Percentiles rank a stretch among this genome's conserved stretches.
phyloP scores from a whole-genome alignment of 2,113 vertebrate species.

The Hypanus sabinus region DNA sequence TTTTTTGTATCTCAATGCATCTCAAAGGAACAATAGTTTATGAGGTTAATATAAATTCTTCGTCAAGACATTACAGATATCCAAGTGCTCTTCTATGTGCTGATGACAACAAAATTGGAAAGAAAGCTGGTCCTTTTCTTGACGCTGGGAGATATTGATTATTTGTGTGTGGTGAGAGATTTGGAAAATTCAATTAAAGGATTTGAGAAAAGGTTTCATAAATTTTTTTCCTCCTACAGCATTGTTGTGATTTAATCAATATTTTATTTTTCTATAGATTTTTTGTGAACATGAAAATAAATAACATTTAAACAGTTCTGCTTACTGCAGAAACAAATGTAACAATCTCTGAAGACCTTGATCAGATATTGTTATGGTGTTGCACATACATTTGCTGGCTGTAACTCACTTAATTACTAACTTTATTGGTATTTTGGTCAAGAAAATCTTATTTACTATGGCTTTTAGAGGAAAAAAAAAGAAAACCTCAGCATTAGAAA shows the following conservation, averaged over 20 bases:
- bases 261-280: constrained; percentile 99
- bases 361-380: constrained; percentile 75
- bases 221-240: constrained; percentile 74
- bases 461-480: constrained; percentile 90
- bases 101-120: constrained; percentile 99
- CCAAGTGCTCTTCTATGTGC: constrained; percentile 77
- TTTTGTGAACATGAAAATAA: constrained; percentile 99
- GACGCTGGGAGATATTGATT: constrained; percentile 97
- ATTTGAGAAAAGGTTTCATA: constrained; percentile 99
- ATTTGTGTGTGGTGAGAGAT: constrained; percentile 99
- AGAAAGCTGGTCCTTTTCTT: constrained; percentile 97
- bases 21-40: constrained; percentile 25
- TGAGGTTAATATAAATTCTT: constrained; percentile 72
- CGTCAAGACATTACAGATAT: constrained; percentile 78
- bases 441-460: constrained; percentile 89
- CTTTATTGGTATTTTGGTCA: constrained; percentile 89
- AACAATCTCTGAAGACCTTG: constrained; percentile 84
- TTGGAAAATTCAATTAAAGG: constrained; percentile 99
- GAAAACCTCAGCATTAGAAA: constrained; percentile 93
- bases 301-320: constrained; percentile 99
- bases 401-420: constrained; percentile 89
- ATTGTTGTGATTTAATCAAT: constrained; percentile 97
- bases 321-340: constrained; percentile 99
- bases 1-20: neutral
- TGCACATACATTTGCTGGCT: constrained; percentile 66